Percentiles rank a stretch among this genome's conserved stretches.
Evolutionary conservation across 2,797 vertebrate species (phyloP).

Genomic region (Enteromius thamalakanensis): DNA sequence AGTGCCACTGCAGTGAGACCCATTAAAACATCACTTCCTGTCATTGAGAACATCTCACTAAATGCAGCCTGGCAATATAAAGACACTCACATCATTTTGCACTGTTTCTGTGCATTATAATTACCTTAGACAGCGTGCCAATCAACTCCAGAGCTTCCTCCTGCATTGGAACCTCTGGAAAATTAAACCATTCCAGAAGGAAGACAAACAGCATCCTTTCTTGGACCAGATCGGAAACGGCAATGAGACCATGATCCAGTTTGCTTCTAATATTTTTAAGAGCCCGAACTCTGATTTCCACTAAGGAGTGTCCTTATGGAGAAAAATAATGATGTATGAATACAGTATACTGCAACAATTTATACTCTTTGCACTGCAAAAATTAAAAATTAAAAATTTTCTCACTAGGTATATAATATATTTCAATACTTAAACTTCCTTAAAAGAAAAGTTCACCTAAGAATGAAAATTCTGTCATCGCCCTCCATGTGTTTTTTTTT

Average conservation of each 20-base stretch:
- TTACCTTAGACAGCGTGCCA: constrained; percentile 84
- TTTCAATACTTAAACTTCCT: background rate
- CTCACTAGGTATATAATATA: background rate
- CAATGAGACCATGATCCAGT: constrained; percentile 84
- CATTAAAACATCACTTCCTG: constrained; percentile 27
- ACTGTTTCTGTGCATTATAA: background rate
- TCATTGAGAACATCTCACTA: constrained; percentile 8
- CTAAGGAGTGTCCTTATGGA: constrained; percentile 84
- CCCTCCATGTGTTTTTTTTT: background rate
- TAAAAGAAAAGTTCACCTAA: background rate
- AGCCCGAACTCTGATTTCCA: constrained; percentile 91
- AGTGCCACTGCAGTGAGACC: background rate
- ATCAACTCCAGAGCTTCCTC: constrained; percentile 86
- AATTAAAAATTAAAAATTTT: too few species aligned
- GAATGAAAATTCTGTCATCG: background rate
- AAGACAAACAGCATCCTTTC: constrained; percentile 83
- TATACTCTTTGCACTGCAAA: background rate
- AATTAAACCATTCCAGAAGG: constrained; percentile 95
- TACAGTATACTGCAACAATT: background rate
- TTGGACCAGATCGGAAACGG: constrained; percentile 83
- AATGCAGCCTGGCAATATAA: constrained; percentile 1
- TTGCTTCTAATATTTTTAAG: constrained; percentile 86
- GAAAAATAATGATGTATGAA: background rate
- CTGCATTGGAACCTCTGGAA: constrained; percentile 86
- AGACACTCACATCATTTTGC: background rate